Conservation (phyloP, 2,888 invertebrate species). For the Lasioglossum leucozonium region DNA sequence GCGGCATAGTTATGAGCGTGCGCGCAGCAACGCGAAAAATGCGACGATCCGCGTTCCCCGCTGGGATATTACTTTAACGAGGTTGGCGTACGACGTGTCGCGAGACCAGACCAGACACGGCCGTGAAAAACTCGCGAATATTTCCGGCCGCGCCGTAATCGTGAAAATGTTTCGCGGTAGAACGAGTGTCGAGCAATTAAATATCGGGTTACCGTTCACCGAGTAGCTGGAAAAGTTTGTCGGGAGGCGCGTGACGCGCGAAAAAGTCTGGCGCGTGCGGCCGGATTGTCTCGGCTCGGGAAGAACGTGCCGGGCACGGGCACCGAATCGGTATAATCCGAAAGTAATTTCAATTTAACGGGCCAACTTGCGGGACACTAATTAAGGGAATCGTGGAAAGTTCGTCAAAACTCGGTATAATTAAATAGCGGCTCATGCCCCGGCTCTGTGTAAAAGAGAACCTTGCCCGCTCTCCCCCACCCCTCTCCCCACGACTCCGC, state of each 20-base stretch:
- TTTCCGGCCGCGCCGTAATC: neutral
- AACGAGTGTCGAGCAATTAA: conserved; percentile 25
- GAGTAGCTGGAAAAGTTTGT: conserved; percentile 21
- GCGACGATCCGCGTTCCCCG: conserved; percentile 21
- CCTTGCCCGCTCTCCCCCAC: too few species aligned
- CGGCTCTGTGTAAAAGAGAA: conserved; percentile 30
- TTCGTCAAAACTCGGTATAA: conserved; percentile 65
- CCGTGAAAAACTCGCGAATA: conserved; percentile 3
- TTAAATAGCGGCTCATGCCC: conserved; percentile 54
- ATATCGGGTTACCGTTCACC: conserved; percentile 26
- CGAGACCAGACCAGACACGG: neutral
- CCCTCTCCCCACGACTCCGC: too few species aligned
- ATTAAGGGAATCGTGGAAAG: conserved; percentile 62
- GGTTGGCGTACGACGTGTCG: neutral
- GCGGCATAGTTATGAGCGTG: conserved; percentile 9
- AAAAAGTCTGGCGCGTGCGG: neutral
- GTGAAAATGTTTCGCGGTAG: neutral
- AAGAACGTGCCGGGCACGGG: neutral
- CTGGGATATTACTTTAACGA: conserved; percentile 36
- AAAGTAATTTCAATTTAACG: conserved; percentile 55
- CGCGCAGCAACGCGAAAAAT: conserved; percentile 23
- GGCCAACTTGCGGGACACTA: conserved; percentile 52
- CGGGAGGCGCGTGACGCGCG: neutral
- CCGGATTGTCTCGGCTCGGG: neutral
- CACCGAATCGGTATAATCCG: conserved; percentile 39